These are phyloP conservation scores for Threskiornis aethiopicus DNA, from an alignment of 2,797 vertebrate species.

Conservation along the genomic window DNA sequence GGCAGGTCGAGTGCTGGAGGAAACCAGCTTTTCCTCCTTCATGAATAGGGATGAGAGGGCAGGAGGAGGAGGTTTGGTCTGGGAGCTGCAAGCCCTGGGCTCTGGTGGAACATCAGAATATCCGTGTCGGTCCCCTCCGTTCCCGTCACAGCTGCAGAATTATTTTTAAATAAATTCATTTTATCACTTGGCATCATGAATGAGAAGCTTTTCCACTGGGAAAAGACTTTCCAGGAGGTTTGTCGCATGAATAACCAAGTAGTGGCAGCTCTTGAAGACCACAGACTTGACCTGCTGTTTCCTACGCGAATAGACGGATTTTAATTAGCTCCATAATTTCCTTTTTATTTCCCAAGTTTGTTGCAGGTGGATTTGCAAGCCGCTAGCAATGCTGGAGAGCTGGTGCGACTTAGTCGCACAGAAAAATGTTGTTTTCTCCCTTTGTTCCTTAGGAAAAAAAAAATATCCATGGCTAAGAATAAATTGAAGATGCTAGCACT, in stretches of 20 bases:
- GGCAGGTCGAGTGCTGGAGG: background rate
- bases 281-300: fast-evolving
- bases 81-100: background rate
- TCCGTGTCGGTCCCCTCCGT: fast-evolving
- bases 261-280: background rate
- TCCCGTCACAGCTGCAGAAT: background rate
- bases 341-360: background rate
- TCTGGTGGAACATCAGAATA: background rate
- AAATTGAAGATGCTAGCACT: fast-evolving
- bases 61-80: background rate
- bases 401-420: fast-evolving
- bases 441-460: background rate
- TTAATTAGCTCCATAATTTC: background rate
- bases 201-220: background rate
- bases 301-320: fast-evolving
- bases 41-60: background rate
- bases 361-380: background rate
- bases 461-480: fast-evolving
- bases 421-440: background rate
- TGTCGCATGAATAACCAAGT: background rate
- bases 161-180: background rate
- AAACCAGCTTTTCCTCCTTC: background rate
- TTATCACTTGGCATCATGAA: background rate
- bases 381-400: background rate
- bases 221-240: background rate